Evolutionary conservation across 2,797 vertebrate genomes (phyloP), one percentile per base, ranked within the genome.

Genomic region (Falco berigora): DNA sequence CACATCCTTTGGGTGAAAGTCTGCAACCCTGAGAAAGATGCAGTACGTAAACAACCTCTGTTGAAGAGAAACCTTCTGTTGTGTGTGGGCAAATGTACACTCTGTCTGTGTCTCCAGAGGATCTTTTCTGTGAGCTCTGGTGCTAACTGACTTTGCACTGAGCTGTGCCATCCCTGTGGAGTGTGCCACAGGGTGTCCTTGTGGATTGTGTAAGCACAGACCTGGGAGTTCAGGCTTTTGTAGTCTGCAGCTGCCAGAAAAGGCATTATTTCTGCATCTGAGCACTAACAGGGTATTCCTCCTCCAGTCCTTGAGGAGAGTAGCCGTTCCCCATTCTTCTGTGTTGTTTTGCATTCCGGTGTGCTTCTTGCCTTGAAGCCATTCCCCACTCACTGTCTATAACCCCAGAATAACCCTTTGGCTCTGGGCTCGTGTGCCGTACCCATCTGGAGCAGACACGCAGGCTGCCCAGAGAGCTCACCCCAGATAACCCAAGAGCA

Each of bases 1-100:
- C 99, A 99, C 97, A 99, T 99, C 97, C 99, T 99, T 96, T 99
- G 99, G 99, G 99, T 99, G 94, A 99, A 99, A 96, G 99, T 99
- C 90, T 99, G 99, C 98, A 99, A 99, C 96, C 99, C 99, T 0
- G 99, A 99, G 97, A 99, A 99, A 96, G 99, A 99, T 10, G 99
- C 99, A 50, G 99, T 99, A 98, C 93, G 99, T 98, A 79, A 85
- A 90, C 71, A 63, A 9, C 12, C 30, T 47, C 38, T 14, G 23
- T 14, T 58, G 69, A 30, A 74, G 44, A 42, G 67, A 86, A 73
- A 42, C 71, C 25, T 64, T 74, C 36, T 86, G 23, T n/a, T 40
- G 40, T 46, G 63, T 44, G 28, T 6, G 71, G 38, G 76, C 52
- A 82, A 62, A 50, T 28, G 24, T 9, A 6, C 0, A 0, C 28